Conservation (phyloP, 2,888 invertebrate genomes). For the Notodonta ziczac region DNA sequence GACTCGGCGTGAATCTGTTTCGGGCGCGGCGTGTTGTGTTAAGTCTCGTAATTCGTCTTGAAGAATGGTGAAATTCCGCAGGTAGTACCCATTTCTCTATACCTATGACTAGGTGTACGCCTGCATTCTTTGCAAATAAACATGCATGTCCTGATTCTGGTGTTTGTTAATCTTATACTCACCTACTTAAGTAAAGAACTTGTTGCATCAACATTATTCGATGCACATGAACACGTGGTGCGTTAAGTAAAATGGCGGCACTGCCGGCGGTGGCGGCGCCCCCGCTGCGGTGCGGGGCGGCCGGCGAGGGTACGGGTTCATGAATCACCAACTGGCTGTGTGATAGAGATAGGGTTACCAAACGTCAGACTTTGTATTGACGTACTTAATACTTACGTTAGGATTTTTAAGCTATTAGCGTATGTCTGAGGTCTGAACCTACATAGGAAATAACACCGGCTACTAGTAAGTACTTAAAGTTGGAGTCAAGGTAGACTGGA, state of each 20-base stretch:
- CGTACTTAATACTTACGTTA: too few species aligned
- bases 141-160: too few species aligned
- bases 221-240: slow-evolving; percentile 75
- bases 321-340: slow-evolving; percentile 39
- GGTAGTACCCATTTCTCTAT: slow-evolving; percentile 47
- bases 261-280: slow-evolving; percentile 27
- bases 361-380: too few species aligned
- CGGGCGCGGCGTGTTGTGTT: slow-evolving; percentile 40
- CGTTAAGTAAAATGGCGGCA: slow-evolving; percentile 78
- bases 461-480: too few species aligned
- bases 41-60: slow-evolving; percentile 50
- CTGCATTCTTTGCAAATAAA: slow-evolving; percentile 17
- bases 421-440: too few species aligned
- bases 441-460: too few species aligned
- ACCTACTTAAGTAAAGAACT: too few species aligned
- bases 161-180: too few species aligned
- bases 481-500: too few species aligned
- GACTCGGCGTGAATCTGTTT: slow-evolving; percentile 33
- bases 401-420: too few species aligned
- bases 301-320: slow-evolving; percentile 25
- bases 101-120: slow-evolving; percentile 13
- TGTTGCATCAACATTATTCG: slow-evolving; percentile 20
- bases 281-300: slow-evolving; percentile 27
- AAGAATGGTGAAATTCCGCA: slow-evolving; percentile 74
- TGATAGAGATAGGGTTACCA: too few species aligned